phyloP scores from a whole-genome alignment of 2,888 invertebrate species.

The Silvanus unidentatus region DNA sequence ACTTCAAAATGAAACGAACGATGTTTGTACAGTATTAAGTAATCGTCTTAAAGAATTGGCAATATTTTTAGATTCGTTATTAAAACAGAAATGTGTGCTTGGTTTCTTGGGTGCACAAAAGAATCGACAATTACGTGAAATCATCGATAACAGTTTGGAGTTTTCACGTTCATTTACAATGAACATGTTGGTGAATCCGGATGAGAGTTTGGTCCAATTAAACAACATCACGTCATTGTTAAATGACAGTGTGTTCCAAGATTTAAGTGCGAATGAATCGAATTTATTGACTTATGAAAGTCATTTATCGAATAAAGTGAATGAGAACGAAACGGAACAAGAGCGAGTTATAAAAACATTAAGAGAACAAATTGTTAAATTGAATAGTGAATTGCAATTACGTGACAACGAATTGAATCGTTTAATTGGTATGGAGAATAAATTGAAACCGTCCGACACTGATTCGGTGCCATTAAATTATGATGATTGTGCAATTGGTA shows the following conservation, averaged over 20 bases:
- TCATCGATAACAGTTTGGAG: conserved; percentile 52
- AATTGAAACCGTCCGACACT: conserved; percentile 14
- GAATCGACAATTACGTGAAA: conserved; percentile 50
- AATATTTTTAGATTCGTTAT: conserved; percentile 58
- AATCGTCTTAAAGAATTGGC: conserved; percentile 60
- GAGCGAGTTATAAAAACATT: conserved; percentile 35
- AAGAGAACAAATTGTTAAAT: conserved; percentile 40
- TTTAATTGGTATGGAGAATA: conserved; percentile 21
- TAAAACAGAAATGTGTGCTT: conserved; percentile 56
- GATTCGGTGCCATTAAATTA: conserved; percentile 13
- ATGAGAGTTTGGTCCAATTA: conserved; percentile 49
- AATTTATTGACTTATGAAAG: conserved; percentile 37
- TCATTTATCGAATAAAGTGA: conserved; percentile 30
- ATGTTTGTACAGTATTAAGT: conserved; percentile 51
- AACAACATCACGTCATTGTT: conserved; percentile 48
- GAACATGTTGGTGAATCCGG: conserved; percentile 42
- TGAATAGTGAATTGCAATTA: conserved; percentile 40
- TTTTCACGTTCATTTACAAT: conserved; percentile 49
- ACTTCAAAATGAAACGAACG: conserved; percentile 41
- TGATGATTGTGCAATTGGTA: conserved; percentile 17
- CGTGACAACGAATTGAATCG: conserved; percentile 40
- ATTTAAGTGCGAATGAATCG: conserved; percentile 24
- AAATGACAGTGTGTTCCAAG: conserved; percentile 33
- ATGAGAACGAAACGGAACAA: conserved; percentile 20
- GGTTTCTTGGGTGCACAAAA: conserved; percentile 50